Base-by-base conservation (phyloP, 2,113 vertebrate species). In the Neogobius melanostomus region DNA sequence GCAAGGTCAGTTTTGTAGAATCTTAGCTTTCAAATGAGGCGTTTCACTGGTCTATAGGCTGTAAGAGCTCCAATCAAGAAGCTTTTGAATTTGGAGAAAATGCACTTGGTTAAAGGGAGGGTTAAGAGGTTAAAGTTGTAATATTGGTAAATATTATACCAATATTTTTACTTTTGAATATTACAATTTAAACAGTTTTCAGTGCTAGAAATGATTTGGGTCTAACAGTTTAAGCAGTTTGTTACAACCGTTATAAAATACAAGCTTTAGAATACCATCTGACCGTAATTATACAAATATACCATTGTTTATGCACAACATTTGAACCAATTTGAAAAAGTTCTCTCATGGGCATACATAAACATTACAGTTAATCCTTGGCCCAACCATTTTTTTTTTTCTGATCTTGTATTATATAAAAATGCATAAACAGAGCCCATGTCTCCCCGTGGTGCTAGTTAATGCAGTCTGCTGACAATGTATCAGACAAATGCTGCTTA, bases 391-490 rank as follows among this genome's bases (percentile, higher is more conserved):
- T 11, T 7, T 21, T 21, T n/a, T 44, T 60, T 15, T 60, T 60
- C 53, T 59, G 21, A 59, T 59, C 56, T 42, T 21, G 15, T 8
- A 61, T 44, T 45, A 14, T 61, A 61, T 10, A 45, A n/a, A 61
- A 44, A 61, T 2, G 3, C 76, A 78, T 59, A 73, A 85, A 81
- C 70, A 66, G 54, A 76, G 69, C 71, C 83, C 82, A 84, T 75
- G 64, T 82, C 77, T 91, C 88, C 85, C 89, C 79, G 76, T 81
- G 86, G 89, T 87, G 83, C 86, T 89, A 80, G 82, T 91, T 90
- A 84, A 71, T 70, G 78, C 70, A 81, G 76, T 67, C 63, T 83
- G 65, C 83, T 85, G 80, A 82, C 70, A 44, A 45, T 15, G 17
- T 14, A 67, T 8, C 42, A 60, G 36, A 61, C 3, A 21, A 51